These are phyloP conservation scores for Polypterus senegalus DNA, from an alignment of 2,113 vertebrate genomes.

Conservation along the genomic window DNA sequence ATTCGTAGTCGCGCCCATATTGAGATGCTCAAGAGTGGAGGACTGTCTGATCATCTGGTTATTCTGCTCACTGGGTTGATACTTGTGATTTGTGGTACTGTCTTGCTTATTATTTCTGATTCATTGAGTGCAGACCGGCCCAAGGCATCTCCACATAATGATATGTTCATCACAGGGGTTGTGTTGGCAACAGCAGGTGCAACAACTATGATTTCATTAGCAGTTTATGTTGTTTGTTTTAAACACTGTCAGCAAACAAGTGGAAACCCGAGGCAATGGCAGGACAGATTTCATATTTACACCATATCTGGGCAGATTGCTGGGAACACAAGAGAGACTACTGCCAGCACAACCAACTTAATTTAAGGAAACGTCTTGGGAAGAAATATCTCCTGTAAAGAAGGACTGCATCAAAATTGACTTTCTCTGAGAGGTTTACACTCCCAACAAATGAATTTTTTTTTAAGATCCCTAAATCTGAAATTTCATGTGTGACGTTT, in stretches of 20 bases:
- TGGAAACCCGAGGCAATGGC: constrained; percentile 35
- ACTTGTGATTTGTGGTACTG: constrained; percentile 67
- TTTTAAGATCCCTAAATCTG: too few species aligned
- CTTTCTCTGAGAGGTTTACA: too few species aligned
- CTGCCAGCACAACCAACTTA: constrained; percentile 83
- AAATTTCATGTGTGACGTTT: too few species aligned
- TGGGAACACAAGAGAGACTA: constrained; percentile 59
- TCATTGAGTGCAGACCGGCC: constrained; percentile 54
- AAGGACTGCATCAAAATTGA: background rate
- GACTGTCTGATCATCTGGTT: constrained; percentile 70
- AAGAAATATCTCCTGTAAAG: background rate
- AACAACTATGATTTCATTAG: constrained; percentile 57
- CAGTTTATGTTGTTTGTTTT: constrained; percentile 54
- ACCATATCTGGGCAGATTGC: constrained; percentile 73
- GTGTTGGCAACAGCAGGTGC: constrained; percentile 62
- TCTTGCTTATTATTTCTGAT: constrained; percentile 68
- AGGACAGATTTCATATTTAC: constrained; percentile 57
- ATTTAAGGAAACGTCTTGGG: constrained; percentile 44
- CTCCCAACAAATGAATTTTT: too few species aligned
- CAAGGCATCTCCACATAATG: constrained; percentile 50
- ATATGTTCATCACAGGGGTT: constrained; percentile 84
- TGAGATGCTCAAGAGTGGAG: constrained; percentile 79
- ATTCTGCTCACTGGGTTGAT: constrained; percentile 68
- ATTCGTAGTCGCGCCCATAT: constrained; percentile 73
- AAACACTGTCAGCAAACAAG: constrained; percentile 41